Conservation (phyloP, 2,888 invertebrate genomes). For the Ennomos fuscantarius region DNA sequence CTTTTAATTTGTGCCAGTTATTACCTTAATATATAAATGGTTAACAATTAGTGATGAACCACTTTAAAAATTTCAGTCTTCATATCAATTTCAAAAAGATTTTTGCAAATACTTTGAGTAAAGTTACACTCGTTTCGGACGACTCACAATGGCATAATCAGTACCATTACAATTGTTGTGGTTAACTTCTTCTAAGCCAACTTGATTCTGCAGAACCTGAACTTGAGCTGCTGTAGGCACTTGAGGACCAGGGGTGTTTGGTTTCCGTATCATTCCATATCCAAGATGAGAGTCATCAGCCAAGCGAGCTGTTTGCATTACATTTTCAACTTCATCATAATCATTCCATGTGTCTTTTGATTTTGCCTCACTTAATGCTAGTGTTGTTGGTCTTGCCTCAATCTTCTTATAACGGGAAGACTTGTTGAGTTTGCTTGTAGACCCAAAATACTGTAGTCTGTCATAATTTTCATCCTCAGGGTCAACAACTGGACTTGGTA, state of each 20-base stretch:
- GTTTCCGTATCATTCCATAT: constrained; percentile 91
- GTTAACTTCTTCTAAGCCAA: constrained; percentile 82
- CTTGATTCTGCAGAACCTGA: constrained; percentile 74
- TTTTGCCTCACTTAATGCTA: constrained; percentile 75
- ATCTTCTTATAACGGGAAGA: constrained; percentile 89
- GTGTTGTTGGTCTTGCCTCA: constrained; percentile 84
- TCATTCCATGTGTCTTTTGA: constrained; percentile 87
- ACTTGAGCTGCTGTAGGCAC: constrained; percentile 81
- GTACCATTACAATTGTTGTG: constrained; percentile 91
- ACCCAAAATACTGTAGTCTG: constrained; percentile 92
- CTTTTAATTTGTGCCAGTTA: constrained; percentile 6
- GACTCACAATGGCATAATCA: constrained; percentile 93
- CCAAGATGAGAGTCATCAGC: constrained; percentile 93
- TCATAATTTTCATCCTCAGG: constrained; percentile 89
- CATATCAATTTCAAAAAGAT: constrained; percentile 34
- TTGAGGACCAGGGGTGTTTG: constrained; percentile 82
- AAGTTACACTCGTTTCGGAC: constrained; percentile 91
- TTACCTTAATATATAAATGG: constrained; percentile 41
- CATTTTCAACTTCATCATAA: constrained; percentile 90
- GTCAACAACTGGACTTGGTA: constrained; percentile 76
- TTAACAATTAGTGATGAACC: constrained; percentile 52
- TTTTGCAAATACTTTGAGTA: constrained; percentile 39
- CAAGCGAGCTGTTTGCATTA: constrained; percentile 88
- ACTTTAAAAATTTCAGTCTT: constrained; percentile 67
- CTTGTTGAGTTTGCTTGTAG: constrained; percentile 88